Base-by-base conservation (phyloP, 2,888 invertebrate species). In the Zygothrica quintamaculata region DNA sequence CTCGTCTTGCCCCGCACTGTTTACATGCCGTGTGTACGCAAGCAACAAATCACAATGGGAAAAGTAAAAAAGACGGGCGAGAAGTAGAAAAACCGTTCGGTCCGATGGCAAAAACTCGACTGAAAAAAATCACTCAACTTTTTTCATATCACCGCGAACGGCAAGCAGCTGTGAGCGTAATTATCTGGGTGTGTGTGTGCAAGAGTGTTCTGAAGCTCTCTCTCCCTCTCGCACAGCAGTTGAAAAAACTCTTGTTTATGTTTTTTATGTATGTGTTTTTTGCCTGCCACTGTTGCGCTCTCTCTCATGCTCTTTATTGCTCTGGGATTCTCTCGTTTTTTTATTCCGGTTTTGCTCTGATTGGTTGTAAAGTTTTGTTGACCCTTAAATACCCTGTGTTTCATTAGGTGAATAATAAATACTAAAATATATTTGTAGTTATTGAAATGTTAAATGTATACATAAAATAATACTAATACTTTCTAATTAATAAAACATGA, bases 91-190 rank as follows among this genome's bases (percentile, higher is more conserved):
- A 64, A 65, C 69, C 62, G 68, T 87, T 88, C 88, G 79, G 81
- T 73, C 79, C 77, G 88, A 80, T 87, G 88, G 90, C 90, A 90
- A 90, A 90, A 91, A 91, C 89, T 89, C 85, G 88, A 91, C 89
- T 91, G 90, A 90, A 90, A 90, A 90, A 90, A 89, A 87, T 77
- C 73, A 86, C 74, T 78, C 73, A 70, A 71, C 75, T 88, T 88
- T 87, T 88, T 87, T 80, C 71, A 37, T 64, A 34, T 37, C 47
- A 55, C 55, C 40, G 59, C 34, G 13, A 53, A 46, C 61, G 56
- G 29, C 39, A 37, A 74, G 74, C 75, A 53, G 66, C 64, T 68
- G 77, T 65, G 58, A 66, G 64, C 55, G 64, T 52, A 40, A 56
- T 57, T 52, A 53, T 48, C 42, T 53, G 60, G 36, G 66, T 55